Evolutionary conservation across 2,888 invertebrate genomes (phyloP), one percentile per base, ranked within the genome.

Genomic region (Netelia virgata): DNA sequence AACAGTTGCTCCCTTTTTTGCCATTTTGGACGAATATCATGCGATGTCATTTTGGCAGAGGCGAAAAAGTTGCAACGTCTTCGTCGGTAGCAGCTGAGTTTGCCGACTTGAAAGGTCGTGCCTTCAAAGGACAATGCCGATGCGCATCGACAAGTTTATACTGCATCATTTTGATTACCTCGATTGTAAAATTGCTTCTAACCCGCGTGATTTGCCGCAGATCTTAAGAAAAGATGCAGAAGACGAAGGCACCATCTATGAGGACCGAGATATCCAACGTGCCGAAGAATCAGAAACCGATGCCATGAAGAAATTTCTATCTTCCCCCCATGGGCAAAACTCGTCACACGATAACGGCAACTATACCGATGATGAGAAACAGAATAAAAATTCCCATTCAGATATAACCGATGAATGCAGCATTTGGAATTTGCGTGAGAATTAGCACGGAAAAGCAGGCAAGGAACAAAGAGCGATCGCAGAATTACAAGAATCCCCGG

Each of bases 41-140:
- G 87, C 82, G 83, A 50, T 59, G 1, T 20, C 53, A 84, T 84
- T 87, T 88, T 43, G 69, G 28, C 11, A 57, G 23, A 23, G 70
- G 85, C 28, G 18, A 47, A 20, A 59, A 8, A 9, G 82, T 87
- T 28, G 86, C 86, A 10, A 86, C 86, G 20, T 86, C 87, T 41
- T 84, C 86, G 20, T 85, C 86, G 10, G 86, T 87, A 11, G 87
- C 86, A 50, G 61, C 85, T 9, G 83, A 86, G 20, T 86, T 88
- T 73, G 43, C 14, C 0, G 82, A 84, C 10, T 14, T 88, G 20
- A 87, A 88, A 55, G 1, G 43, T 74, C 73, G 82, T 1, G 36
- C 82, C 0, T 84, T 87, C 28, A 50, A 68, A 20, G 72, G 20
- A 20, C 28, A 83, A 82, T 87, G 41, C 84, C 87, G 47, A 88